Conservation (phyloP, 2,888 invertebrate genomes). For the Crioceris asparagi region DNA sequence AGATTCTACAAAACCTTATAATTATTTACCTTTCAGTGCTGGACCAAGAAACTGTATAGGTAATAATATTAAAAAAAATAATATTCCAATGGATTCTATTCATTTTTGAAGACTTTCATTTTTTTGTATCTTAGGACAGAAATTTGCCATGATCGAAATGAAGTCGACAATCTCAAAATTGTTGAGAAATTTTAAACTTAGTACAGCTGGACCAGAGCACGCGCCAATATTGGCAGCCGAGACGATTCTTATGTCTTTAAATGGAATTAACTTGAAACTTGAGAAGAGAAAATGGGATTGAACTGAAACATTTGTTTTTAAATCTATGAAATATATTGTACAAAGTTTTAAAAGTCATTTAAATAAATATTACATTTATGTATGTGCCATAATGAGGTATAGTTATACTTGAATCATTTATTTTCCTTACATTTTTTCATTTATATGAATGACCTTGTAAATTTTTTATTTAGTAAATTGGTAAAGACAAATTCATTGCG, state of each 20-base stretch:
- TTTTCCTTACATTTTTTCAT: too few relatives aligned
- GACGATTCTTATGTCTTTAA: conserved; percentile 15
- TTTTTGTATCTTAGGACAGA: conserved; percentile 26
- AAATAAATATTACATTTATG: too few relatives aligned
- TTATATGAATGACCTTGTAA: too few relatives aligned
- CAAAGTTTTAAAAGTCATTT: too few relatives aligned
- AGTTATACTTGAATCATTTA: too few relatives aligned
- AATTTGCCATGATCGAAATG: conserved; percentile 44
- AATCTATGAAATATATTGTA: too few relatives aligned
- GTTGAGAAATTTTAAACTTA: conserved; percentile 38
- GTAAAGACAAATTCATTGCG: too few relatives aligned
- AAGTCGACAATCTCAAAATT: conserved; percentile 44
- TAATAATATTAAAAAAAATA: conserved; percentile 15
- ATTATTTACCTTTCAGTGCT: conserved; percentile 52
- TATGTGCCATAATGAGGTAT: too few relatives aligned
- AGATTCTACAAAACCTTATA: conserved; percentile 37
- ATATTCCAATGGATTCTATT: too few relatives aligned
- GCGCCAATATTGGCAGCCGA: conserved; percentile 13
- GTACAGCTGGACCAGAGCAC: conserved; percentile 15
- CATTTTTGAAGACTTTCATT: neutral
- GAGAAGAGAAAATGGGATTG: conserved; percentile 8
- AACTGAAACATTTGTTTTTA: too few relatives aligned
- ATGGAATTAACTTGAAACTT: conserved; percentile 16
- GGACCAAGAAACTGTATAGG: conserved; percentile 54
- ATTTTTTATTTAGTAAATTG: too few relatives aligned